Conservation (phyloP, 2,888 invertebrate genomes). For the Callimorpha dominula region DNA sequence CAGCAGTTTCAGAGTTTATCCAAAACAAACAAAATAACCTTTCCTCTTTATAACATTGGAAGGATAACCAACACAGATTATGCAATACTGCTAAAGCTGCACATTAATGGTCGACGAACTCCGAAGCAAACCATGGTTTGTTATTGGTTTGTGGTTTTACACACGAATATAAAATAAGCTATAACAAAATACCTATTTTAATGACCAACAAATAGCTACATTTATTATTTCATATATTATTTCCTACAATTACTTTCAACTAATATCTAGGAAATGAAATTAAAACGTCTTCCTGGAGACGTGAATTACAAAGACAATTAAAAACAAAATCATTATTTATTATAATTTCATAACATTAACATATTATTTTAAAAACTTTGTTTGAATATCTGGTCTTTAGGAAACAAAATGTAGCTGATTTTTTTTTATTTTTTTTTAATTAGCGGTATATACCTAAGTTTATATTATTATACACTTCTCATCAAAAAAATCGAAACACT, state of each 20-base stretch:
- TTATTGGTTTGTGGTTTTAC: not conserved
- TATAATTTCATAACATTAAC: not conserved
- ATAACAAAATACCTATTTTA: not conserved
- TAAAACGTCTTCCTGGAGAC: conserved; percentile 4
- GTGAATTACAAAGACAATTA: conserved; percentile 1
- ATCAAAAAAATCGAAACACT: too few species aligned
- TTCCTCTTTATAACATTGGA: too few species aligned
- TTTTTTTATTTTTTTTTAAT: too few species aligned
- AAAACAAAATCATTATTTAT: not conserved
- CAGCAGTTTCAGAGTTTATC: too few species aligned
- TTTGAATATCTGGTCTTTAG: too few species aligned
- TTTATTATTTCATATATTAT: not conserved
- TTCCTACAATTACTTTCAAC: not conserved
- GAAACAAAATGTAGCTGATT: too few species aligned
- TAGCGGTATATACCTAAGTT: too few species aligned
- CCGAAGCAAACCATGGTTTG: not conserved
- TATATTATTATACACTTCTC: too few species aligned
- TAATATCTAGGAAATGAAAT: not conserved
- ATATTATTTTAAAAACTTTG: too few species aligned
- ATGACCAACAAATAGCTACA: not conserved
- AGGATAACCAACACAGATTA: not conserved
- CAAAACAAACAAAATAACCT: too few species aligned
- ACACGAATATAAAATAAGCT: not conserved
- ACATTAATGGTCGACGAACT: not conserved
- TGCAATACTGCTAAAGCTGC: not conserved